Percentiles rank a stretch among this genome's conserved stretches.
Conservation (phyloP, 2,113 vertebrate genomes). For the Genyomyrus donnyi region DNA sequence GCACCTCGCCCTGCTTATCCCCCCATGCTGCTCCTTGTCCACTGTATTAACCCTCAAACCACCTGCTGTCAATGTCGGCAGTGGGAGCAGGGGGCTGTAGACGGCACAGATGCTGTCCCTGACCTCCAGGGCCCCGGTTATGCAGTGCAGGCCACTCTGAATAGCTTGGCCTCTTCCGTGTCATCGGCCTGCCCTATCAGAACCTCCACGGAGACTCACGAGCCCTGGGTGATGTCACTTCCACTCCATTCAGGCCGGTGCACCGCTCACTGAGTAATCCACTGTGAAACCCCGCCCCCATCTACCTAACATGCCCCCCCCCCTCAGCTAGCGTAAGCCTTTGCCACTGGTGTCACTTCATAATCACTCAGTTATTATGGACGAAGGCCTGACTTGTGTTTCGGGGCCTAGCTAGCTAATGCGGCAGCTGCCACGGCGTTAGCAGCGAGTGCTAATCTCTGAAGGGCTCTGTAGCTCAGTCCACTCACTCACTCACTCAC, state of each 20-base stretch:
- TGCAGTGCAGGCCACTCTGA: slow-evolving; percentile 24
- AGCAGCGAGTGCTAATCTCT: neutral
- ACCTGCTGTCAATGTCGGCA: neutral
- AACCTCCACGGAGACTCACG: slow-evolving; percentile 10
- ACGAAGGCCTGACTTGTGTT: slow-evolving; percentile 8
- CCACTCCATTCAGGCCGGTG: slow-evolving; percentile 32
- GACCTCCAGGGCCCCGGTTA: slow-evolving; percentile 26
- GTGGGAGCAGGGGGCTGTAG: neutral
- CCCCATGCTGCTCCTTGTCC: neutral
- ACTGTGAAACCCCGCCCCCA: slow-evolving; percentile 11
- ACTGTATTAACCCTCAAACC: neutral
- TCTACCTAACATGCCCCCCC: neutral
- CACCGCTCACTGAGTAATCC: slow-evolving; percentile 29
- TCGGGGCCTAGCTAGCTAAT: slow-evolving; percentile 10
- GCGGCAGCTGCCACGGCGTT: neutral
- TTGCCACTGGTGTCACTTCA: slow-evolving; percentile 25
- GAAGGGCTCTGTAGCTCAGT: neutral
- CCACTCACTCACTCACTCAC: neutral
- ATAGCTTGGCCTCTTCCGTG: neutral
- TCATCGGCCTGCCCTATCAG: neutral
- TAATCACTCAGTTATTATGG: slow-evolving; percentile 21
- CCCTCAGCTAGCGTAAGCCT: neutral
- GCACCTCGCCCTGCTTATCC: neutral
- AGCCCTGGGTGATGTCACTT: slow-evolving; percentile 50
- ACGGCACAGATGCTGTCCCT: neutral